phyloP scores from a whole-genome alignment of 2,797 vertebrate species.

The Luscinia luscinia region DNA sequence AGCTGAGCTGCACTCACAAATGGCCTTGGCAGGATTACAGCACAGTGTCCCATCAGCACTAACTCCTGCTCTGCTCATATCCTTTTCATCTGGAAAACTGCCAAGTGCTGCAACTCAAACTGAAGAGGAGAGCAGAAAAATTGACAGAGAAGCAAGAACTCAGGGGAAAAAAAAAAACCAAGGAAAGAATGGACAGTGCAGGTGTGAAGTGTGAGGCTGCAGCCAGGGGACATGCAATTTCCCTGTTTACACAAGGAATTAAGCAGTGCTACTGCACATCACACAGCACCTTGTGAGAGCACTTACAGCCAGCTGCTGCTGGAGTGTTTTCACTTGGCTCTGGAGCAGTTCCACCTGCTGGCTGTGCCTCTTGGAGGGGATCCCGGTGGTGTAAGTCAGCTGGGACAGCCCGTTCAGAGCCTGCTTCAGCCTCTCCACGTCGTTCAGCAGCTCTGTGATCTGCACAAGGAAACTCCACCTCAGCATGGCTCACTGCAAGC shows the following conservation, averaged over 20 bases:
- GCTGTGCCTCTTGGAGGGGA: constrained; percentile 85
- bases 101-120: not conserved
- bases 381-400: constrained; percentile 85
- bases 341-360: constrained; percentile 90
- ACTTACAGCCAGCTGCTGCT: constrained; percentile 97
- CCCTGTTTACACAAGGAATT: not conserved
- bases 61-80: not conserved
- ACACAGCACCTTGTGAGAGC: not conserved
- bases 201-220: not conserved
- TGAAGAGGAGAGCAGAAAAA: not conserved
- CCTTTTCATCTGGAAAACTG: not conserved
- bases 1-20: not conserved
- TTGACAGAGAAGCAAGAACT: not conserved
- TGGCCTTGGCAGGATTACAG: not conserved
- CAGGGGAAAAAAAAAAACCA: not conserved
- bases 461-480: constrained; percentile 43
- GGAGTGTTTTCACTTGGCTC: constrained; percentile 88
- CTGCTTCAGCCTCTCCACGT: constrained; percentile 93
- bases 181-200: accelerated
- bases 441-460: constrained; percentile 93
- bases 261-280: not conserved
- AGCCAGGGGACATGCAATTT: not conserved
- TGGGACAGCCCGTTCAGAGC: constrained; percentile 92
- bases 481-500: not conserved
- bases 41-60: accelerated